Evolutionary conservation across 2,113 vertebrate species (phyloP).

Genomic region (Gymnorhina tibicen): DNA sequence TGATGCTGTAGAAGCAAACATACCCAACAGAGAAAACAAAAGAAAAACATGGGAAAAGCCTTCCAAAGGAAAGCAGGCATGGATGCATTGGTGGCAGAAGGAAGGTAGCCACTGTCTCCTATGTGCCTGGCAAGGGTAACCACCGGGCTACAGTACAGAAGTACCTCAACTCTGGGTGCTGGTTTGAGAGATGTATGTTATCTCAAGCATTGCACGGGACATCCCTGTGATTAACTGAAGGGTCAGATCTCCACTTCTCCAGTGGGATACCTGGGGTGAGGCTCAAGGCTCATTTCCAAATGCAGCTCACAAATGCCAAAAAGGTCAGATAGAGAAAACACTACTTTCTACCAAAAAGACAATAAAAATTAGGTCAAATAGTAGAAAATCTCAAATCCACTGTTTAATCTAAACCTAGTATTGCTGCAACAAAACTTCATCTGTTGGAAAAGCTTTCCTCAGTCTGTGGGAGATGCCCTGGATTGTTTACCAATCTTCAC

Average conservation of each 20-base stretch:
- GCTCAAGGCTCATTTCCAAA: not conserved
- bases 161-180: not conserved
- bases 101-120: not conserved
- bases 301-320: not conserved
- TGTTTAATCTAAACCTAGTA: not conserved
- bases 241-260: not conserved
- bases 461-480: not conserved
- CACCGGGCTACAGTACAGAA: rapidly evolving
- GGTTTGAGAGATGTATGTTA: not conserved
- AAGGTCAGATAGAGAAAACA: not conserved
- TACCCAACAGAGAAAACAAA: not conserved
- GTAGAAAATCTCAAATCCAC: not conserved
- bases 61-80: not conserved
- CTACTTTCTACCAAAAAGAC: not conserved
- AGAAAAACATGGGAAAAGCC: rapidly evolving
- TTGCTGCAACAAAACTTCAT: not conserved
- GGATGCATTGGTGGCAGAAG: not conserved
- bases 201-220: not conserved
- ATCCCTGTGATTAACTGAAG: not conserved
- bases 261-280: not conserved
- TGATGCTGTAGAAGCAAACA: not conserved
- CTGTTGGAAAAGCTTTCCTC: not conserved
- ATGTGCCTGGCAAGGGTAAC: not conserved
- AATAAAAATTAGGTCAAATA: not conserved
- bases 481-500: not conserved